A percentile compares a stretch with the other conserved stretches of the same genome.
Evolutionary conservation across 2,113 vertebrate genomes (phyloP).

Genomic region (Lepisosteus osseus): DNA sequence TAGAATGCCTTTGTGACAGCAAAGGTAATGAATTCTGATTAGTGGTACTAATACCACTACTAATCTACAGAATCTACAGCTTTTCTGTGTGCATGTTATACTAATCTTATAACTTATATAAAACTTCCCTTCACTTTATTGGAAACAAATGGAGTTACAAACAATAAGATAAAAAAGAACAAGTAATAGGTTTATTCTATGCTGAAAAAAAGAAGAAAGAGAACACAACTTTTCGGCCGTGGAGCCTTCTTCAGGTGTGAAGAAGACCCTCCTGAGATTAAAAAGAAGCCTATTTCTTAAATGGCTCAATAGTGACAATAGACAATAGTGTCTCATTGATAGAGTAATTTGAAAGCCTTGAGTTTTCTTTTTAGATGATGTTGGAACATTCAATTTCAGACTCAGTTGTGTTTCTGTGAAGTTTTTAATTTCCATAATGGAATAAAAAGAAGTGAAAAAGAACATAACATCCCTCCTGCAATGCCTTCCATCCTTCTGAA

Average conservation of each 20-base stretch:
- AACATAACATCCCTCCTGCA: constrained; percentile 22
- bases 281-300: neutral
- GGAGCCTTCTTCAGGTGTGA: too few relatives aligned
- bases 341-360: constrained; percentile 2
- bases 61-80: too few relatives aligned
- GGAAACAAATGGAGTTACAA: constrained; percentile 1
- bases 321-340: neutral
- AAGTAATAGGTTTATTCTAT: too few relatives aligned
- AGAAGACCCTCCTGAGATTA: too few relatives aligned
- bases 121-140: neutral
- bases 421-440: neutral
- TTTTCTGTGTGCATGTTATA: too few relatives aligned
- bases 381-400: constrained; percentile 4
- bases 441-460: constrained; percentile 4
- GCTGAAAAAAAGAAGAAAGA: too few relatives aligned
- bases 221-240: too few relatives aligned
- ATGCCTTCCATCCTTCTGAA: constrained; percentile 3
- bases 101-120: constrained; percentile 1
- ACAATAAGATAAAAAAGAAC: neutral
- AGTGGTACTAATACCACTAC: too few relatives aligned
- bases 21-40: too few relatives aligned
- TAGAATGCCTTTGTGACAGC: too few relatives aligned
- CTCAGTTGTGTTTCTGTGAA: too few relatives aligned
- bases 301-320: neutral
- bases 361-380: neutral